Conservation (phyloP, 2,888 invertebrate genomes). For the Eristalinus sepulchralis region DNA sequence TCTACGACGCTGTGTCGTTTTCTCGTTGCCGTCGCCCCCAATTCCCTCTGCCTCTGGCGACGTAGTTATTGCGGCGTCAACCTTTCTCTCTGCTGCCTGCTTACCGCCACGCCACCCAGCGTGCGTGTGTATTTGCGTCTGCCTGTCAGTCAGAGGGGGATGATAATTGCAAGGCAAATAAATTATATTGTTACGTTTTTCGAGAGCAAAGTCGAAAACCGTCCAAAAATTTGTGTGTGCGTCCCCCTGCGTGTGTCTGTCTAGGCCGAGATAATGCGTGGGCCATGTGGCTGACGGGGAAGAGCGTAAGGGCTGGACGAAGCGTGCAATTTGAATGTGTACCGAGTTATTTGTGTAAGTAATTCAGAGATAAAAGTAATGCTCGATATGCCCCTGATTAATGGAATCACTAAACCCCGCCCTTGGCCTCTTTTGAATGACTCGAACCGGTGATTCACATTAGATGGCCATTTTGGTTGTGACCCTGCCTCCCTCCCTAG, state of each 20-base stretch:
- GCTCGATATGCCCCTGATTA: constrained; percentile 50
- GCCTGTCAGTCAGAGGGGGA: constrained; percentile 39
- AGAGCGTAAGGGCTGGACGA: not conserved
- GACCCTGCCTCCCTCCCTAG: not conserved
- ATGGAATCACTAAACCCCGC: constrained; percentile 26
- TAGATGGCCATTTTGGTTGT: constrained; percentile 17
- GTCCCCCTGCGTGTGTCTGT: constrained; percentile 1
- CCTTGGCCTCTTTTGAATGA: not conserved
- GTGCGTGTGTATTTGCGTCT: not conserved
- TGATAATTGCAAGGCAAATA: constrained; percentile 67
- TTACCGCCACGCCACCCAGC: not conserved
- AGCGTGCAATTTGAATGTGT: constrained; percentile 61
- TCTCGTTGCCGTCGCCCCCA: constrained; percentile 37
- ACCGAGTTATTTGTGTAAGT: constrained; percentile 60
- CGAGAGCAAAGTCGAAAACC: not conserved
- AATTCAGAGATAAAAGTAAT: constrained; percentile 60
- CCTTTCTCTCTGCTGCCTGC: constrained; percentile 23
- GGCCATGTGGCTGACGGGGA: not conserved
- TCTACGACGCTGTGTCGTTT: constrained; percentile 12
- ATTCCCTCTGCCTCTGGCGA: constrained; percentile 1
- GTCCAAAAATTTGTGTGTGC: constrained; percentile 28
- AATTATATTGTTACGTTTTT: constrained; percentile 61
- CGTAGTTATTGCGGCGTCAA: constrained; percentile 25
- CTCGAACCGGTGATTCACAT: constrained; percentile 13
- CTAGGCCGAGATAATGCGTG: constrained; percentile 23